Evolutionary conservation across 2,888 invertebrate genomes (phyloP).

Genomic region (Drosophila meridiana): DNA sequence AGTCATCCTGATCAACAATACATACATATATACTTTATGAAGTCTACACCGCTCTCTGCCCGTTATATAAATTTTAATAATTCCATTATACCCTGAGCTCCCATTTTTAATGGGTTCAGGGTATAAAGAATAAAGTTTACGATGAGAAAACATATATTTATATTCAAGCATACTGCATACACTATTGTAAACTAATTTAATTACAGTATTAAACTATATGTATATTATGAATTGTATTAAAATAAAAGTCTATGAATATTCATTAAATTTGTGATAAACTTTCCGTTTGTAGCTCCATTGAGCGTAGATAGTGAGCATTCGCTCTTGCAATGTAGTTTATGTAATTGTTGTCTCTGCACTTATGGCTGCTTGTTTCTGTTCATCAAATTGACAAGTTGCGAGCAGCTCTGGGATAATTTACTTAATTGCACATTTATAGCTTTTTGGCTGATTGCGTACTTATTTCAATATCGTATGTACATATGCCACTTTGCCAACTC

Average conservation of each 20-base stretch:
- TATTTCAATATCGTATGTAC: constrained; percentile 3
- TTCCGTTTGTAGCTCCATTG: neutral
- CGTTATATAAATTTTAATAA: no score
- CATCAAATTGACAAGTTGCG: constrained; percentile 27
- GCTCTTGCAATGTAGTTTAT: constrained; percentile 2
- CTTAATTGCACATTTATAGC: constrained; percentile 77
- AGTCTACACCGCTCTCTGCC: no score
- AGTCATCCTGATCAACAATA: no score
- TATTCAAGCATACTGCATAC: no score
- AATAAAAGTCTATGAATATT: neutral
- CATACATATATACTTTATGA: no score
- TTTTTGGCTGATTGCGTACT: constrained; percentile 39
- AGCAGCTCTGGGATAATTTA: constrained; percentile 63
- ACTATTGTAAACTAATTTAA: neutral
- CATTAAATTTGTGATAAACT: neutral
- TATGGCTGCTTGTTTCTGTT: constrained; percentile 1
- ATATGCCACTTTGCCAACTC: constrained; percentile 46
- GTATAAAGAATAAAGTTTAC: neutral
- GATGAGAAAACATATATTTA: neutral
- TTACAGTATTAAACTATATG: neutral
- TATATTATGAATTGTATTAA: neutral
- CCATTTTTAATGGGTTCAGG: neutral
- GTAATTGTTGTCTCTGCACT: constrained; percentile 33
- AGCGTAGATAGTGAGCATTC: neutral
- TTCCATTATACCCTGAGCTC: neutral